phyloP scores from a whole-genome alignment of 2,797 vertebrate genomes.

The Botia kubotai region DNA sequence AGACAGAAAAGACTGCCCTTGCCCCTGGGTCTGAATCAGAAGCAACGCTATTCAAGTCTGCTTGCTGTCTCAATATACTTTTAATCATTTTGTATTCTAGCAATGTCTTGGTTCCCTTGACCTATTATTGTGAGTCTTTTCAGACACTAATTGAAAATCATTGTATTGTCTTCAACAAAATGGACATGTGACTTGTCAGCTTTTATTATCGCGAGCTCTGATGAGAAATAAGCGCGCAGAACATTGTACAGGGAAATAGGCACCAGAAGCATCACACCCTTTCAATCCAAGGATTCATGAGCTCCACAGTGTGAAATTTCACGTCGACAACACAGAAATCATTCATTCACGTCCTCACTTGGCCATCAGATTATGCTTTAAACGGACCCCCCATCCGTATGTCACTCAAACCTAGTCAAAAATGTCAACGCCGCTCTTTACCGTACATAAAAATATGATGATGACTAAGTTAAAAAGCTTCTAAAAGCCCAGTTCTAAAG shows the following conservation, averaged over 20 bases:
- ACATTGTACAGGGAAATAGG: neutral
- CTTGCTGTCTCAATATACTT: conserved; percentile 33
- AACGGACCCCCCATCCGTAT: neutral
- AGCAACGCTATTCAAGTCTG: conserved; percentile 24
- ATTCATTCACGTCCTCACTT: neutral
- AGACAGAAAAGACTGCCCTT: conserved; percentile 28
- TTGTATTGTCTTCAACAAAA: conserved; percentile 35
- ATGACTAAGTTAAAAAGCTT: neutral
- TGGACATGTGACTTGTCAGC: conserved; percentile 15
- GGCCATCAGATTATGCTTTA: neutral
- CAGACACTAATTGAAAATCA: conserved; percentile 42
- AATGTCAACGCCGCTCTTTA: neutral
- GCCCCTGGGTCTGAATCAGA: conserved; percentile 25
- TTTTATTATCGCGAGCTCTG: conserved; percentile 8
- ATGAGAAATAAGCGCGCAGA: neutral
- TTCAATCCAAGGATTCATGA: neutral
- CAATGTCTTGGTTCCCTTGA: conserved; percentile 9
- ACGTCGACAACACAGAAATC: neutral
- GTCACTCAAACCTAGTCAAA: neutral
- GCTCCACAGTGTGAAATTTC: neutral
- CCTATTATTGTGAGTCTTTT: conserved; percentile 42
- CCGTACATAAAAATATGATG: neutral
- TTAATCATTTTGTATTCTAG: conserved; percentile 35
- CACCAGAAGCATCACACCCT: neutral
- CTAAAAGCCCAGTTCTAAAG: neutral